Base-by-base conservation (phyloP, 2,113 vertebrate genomes). In the Nycticorax nycticorax region DNA sequence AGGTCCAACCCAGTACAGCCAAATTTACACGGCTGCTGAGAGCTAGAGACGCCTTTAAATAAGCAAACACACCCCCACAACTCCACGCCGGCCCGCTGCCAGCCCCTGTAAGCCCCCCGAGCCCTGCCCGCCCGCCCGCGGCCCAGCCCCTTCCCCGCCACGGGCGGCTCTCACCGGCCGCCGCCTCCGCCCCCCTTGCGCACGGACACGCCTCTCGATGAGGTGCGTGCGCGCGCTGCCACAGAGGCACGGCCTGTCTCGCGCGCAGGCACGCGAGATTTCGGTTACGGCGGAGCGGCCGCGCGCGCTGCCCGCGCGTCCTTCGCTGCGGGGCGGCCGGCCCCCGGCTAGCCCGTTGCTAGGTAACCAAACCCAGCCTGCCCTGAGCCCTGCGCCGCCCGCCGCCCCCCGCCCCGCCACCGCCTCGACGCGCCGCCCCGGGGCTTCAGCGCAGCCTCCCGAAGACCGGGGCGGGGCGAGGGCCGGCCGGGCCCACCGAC, bases 201-300 rank as follows among this genome's bases (percentile, higher is more conserved):
- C 5, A 21, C 12, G 30, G 35, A 8, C 48, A 16, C 3, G 14
- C 17, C 12, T 6, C 32, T 14, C 32, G 10, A 7, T 6, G 9
- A 27, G 33, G 8, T 2, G 12, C 2, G 45, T 6, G 13, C 3
- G 8, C 2, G 8, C 6, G 8, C 75, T 15, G n/a, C 14, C 41
- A 15, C 30, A 39, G 24, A 27, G 24, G 23, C 63, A 22, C 63
- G 14, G 33, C 35, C 30, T 2, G 64, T 8, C 30, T 11, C 55
- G 22, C 33, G 22, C 23, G 10, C 37, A 18, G 8, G 22, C 28
- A 13, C 3, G n/a, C n/a, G 13, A 17, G 41, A 41, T 41, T 41
- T 14, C 41, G 41, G 41, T 41, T 13, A 41, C 41, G 14, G 41
- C 6, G 41, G 41, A 12, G 41, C 12, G 12, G 41, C 41, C 6